Percentiles rank a stretch among this genome's conserved stretches.
These are phyloP conservation scores for Elephantulus edwardii DNA, from an alignment of 2,113 vertebrate species.

Conservation along the genomic window DNA sequence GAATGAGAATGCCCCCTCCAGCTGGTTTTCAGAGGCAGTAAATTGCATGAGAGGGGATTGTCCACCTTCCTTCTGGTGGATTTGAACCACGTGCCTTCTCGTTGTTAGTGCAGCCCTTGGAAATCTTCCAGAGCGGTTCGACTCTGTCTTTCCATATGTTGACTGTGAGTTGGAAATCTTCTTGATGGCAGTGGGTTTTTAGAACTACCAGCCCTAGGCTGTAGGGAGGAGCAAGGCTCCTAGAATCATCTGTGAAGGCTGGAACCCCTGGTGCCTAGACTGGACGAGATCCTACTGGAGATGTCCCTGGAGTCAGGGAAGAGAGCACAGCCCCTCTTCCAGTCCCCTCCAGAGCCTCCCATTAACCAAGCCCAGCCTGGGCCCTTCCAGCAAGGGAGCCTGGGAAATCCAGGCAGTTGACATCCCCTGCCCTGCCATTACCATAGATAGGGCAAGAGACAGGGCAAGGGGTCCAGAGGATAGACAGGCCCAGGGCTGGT, in stretches of 20 bases:
- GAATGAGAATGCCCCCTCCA: no score
- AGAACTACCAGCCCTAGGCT: background rate
- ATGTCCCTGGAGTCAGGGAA: background rate
- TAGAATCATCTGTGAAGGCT: background rate
- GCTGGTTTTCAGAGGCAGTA: no score
- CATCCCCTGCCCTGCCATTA: background rate
- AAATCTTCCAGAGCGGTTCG: background rate
- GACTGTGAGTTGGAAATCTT: background rate
- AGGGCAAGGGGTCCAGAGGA: background rate
- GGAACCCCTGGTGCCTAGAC: background rate
- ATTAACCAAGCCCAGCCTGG: background rate
- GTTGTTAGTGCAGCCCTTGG: no score
- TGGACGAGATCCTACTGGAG: background rate
- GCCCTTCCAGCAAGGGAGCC: background rate
- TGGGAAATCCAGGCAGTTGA: background rate
- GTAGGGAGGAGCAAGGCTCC: background rate
- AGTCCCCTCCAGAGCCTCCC: background rate
- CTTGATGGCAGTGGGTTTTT: background rate
- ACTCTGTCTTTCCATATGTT: no score
- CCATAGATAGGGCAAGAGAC: background rate
- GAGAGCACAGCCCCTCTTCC: background rate
- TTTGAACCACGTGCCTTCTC: no score
- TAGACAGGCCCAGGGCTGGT: no score
- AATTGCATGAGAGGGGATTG: no score
- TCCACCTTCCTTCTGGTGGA: no score